These are phyloP conservation scores for Polyploca ridens DNA, from an alignment of 2,888 invertebrate species.

Conservation along the genomic window DNA sequence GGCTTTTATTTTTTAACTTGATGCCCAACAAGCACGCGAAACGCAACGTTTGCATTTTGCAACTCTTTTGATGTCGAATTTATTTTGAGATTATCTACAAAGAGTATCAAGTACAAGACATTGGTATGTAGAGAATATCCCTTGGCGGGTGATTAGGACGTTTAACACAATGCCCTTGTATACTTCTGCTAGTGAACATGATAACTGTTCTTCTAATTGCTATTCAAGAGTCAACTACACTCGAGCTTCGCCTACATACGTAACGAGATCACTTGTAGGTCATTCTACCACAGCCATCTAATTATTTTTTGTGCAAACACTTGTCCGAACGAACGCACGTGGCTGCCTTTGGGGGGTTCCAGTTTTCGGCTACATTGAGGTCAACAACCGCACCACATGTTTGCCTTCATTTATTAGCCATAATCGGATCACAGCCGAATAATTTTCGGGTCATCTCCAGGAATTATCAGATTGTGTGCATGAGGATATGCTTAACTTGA, in stretches of 20 bases:
- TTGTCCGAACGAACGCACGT: slow-evolving; percentile 49
- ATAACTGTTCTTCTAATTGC: slow-evolving; percentile 21
- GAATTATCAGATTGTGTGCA: slow-evolving; percentile 24
- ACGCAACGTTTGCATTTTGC: neutral
- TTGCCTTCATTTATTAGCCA: slow-evolving; percentile 55
- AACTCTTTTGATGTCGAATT: no score
- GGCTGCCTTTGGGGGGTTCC: slow-evolving; percentile 54
- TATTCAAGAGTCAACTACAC: slow-evolving; percentile 16
- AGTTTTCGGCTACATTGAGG: slow-evolving; percentile 55
- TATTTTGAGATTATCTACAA: neutral
- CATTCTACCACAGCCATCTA: slow-evolving; percentile 17
- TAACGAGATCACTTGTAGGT: slow-evolving; percentile 5
- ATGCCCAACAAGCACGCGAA: neutral
- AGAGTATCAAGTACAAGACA: neutral
- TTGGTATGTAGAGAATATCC: neutral
- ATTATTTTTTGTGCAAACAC: slow-evolving; percentile 52
- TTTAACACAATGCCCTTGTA: slow-evolving; percentile 6
- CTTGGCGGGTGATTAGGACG: slow-evolving; percentile 15
- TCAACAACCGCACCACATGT: slow-evolving; percentile 67
- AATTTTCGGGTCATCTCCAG: slow-evolving; percentile 33
- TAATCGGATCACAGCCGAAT: slow-evolving; percentile 41
- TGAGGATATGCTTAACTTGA: neutral
- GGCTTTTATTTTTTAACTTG: neutral
- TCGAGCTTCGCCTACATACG: neutral
- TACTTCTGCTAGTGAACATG: slow-evolving; percentile 15